Percentiles rank a stretch among this genome's conserved stretches.
Evolutionary conservation across 1,140 invertebrate species (phyloP).

Genomic region (Neodiprion lecontei): DNA sequence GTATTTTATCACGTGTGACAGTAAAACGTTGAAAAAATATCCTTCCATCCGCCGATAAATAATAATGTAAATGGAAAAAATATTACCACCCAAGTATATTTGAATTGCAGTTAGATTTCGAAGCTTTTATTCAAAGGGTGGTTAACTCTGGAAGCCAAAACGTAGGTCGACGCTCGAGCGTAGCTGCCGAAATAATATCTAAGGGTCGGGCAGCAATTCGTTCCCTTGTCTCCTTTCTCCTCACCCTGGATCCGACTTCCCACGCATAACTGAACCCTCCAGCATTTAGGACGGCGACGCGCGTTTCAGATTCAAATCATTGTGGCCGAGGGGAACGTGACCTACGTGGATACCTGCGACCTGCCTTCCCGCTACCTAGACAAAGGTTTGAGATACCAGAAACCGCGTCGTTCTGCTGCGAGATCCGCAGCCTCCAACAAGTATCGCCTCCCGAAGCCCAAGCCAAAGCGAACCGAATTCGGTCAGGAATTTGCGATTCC

Average conservation of each 20-base stretch:
- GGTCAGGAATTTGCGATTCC: neutral
- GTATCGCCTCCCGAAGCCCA: neutral
- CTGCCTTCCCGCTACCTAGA: neutral
- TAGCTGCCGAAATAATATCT: neutral
- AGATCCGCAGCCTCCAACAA: neutral
- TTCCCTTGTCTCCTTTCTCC: neutral
- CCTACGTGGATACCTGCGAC: neutral
- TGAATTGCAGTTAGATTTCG: no score
- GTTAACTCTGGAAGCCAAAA: no score
- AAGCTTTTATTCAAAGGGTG: no score
- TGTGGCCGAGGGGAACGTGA: neutral
- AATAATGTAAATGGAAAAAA: no score
- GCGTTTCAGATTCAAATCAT: constrained; percentile 7
- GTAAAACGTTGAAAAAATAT: no score
- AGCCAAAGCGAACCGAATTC: neutral
- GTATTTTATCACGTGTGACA: no score
- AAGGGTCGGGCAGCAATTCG: neutral
- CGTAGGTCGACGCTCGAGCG: no score
- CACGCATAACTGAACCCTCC: neutral
- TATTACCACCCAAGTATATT: no score
- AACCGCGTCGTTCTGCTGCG: neutral
- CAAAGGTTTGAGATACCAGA: neutral
- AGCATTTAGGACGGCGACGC: neutral
- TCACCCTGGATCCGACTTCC: neutral
- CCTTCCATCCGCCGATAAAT: no score